A percentile compares a stretch with the other conserved stretches of the same genome.
These are phyloP conservation scores for Drosophila parabipectinata DNA, from an alignment of 1,140 invertebrate species.

Conservation along the genomic window DNA sequence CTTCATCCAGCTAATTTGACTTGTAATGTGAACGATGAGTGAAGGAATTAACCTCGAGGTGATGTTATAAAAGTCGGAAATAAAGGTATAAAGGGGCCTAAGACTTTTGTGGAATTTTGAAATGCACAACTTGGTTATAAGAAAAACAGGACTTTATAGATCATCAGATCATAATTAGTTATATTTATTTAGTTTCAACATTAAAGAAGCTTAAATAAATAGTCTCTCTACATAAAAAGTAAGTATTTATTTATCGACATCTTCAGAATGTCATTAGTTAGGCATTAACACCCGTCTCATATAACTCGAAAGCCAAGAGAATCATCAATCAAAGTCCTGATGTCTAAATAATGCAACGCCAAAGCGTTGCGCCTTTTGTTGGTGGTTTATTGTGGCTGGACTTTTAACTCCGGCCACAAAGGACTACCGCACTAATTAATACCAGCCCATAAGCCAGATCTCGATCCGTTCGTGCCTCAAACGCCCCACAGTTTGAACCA, in stretches of 20 bases:
- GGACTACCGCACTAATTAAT: slow-evolving; percentile 81
- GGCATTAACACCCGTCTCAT: slow-evolving; percentile 53
- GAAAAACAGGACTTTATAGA: no score
- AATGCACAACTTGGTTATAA: background rate
- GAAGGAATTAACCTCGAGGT: background rate
- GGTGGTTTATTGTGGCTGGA: slow-evolving; percentile 18
- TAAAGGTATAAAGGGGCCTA: background rate
- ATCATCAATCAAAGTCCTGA: slow-evolving; percentile 77
- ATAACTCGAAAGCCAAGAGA: slow-evolving; percentile 19
- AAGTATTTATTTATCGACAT: no score
- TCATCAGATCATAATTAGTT: no score
- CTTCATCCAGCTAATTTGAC: slow-evolving; percentile 51
- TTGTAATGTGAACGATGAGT: slow-evolving; percentile 59
- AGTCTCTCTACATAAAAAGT: no score
- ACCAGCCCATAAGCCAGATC: slow-evolving; percentile 47
- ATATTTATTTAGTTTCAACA: no score
- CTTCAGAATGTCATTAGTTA: slow-evolving; percentile 43
- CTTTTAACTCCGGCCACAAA: slow-evolving; percentile 50
- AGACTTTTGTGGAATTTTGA: background rate
- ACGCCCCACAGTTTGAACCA: slow-evolving; percentile 31
- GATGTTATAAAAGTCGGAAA: background rate
- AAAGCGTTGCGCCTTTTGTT: slow-evolving; percentile 26
- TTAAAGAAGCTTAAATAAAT: no score
- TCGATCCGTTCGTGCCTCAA: slow-evolving; percentile 44
- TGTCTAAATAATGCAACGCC: slow-evolving; percentile 73